phyloP scores from a whole-genome alignment of 2,113 vertebrate genomes.

The Hiodon tergisus region DNA sequence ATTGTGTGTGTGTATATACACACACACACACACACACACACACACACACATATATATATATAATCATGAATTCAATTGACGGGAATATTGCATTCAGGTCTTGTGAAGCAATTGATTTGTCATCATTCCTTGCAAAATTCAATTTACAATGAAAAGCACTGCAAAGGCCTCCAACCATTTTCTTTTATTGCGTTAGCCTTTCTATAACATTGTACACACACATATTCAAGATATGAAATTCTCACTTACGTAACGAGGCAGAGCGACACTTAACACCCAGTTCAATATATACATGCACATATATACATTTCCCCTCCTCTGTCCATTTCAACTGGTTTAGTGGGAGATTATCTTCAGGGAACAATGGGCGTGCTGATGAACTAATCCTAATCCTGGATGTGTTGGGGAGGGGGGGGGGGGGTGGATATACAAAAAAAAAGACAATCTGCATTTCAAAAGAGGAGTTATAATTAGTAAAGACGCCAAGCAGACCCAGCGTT shows the following conservation, averaged over 20 bases:
- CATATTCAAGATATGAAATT: constrained; percentile 11
- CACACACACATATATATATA: neutral
- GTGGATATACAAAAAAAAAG: neutral
- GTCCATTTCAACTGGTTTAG: constrained; percentile 22
- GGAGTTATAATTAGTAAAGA: constrained; percentile 31
- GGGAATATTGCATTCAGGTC: neutral
- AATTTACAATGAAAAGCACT: constrained; percentile 10
- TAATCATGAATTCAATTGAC: neutral
- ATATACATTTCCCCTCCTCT: neutral
- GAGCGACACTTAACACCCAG: constrained; percentile 25
- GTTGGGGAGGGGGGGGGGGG: neutral
- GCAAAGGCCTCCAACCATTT: neutral
- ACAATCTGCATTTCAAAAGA: constrained; percentile 38
- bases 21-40: too few relatives aligned
- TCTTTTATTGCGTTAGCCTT: constrained; percentile 1
- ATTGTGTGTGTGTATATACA: too few relatives aligned
- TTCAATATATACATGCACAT: neutral
- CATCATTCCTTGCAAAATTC: neutral
- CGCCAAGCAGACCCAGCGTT: neutral
- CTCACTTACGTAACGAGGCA: constrained; percentile 38
- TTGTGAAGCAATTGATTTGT: neutral
- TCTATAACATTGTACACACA: neutral
- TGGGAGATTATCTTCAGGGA: constrained; percentile 24
- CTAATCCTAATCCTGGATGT: constrained; percentile 28
- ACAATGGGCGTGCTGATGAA: constrained; percentile 29